Base-by-base conservation (phyloP, 2,113 vertebrate species). In the Prietella phreatophila region DNA sequence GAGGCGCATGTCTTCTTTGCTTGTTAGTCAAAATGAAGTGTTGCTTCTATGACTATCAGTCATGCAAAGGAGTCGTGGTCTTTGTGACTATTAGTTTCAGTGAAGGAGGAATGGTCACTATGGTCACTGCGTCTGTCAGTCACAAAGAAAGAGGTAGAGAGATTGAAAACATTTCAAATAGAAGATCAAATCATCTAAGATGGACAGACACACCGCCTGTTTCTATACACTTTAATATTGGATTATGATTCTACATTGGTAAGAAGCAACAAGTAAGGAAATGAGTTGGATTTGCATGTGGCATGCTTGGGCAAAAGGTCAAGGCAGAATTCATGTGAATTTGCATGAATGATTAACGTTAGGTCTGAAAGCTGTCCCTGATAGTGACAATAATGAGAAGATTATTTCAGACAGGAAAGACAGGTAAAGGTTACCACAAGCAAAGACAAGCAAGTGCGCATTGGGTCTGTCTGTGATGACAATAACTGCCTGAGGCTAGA, bases 301-400 rank as follows among this genome's bases (percentile, higher is more conserved):
- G 25, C 69, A 13, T 39, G 69, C 1, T 9, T 47, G 56, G 36
- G 84, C 84, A 39, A n/a, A 75, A 76, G 22, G 36, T 42, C 71
- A 50, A 30, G 73, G 27, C 39, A 17, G 42, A 85, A 76, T 61
- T 61, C 56, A 39, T 61, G 56, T 1, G 36, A 61, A 69, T 55
- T 56, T 71, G 47, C 63, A 55, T 71, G 47, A 53, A 69, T 50
- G 63, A 53, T 84, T 71, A 84, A 53, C 63, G n/a, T 33, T 42
- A 33, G 83, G 17, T 25, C n/a, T 27, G 33, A 33, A 82, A 58
- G 30, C 79, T 71, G 33, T 73, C 65, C 63, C 69, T 65, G 20
- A 78, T 63, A 63, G 85, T 55, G 71, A 81, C 73, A 82, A 88
- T 83, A 88, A 90, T 60, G 42, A 73, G 36, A 14, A n/a, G 69